Base-by-base conservation (phyloP, 2,113 vertebrate species). In the Chiloscyllium plagiosum region DNA sequence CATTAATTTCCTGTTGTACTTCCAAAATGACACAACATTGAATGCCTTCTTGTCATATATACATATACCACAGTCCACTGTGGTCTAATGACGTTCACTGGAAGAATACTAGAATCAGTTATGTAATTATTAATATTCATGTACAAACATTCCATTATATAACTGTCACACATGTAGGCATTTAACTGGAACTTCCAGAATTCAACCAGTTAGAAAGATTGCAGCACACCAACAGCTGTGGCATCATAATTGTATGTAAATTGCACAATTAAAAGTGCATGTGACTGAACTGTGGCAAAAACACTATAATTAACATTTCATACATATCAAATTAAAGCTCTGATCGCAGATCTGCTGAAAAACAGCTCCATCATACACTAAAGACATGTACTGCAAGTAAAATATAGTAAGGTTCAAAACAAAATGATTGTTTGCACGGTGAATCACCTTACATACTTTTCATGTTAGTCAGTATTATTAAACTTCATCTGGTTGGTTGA, bases 301-400 rank as follows among this genome's bases (percentile, higher is more conserved):
- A 95, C 94, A 95, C 94, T 72, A 68, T 95, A 95, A 95, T 95
- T 95, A 95, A 95, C 94, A 95, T 95, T 95, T 95, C 94, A 72
- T 95, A 95, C 68, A 95, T 95, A 72, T 95, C 94, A 95, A 95
- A 95, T 72, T 95, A 72, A 95, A 76, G 69, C 69, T 76, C 68
- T 47, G 42, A 95, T 52, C 52, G 42, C 37, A 37, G 69, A 95
- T 95, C 69, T 95, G 69, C 94, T 95, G 94, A 95, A 72, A 95
- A 70, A 95, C 68, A 95, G 94, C 94, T 95, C 66, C 69, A 72
- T 70, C 68, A 6, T 72, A 72, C 94, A 95, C 94, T 72, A 50
- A 93, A 95, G 94, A 76, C 69, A 72, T 95, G 66, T 50, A 95
- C 42, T 72, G 69, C 94, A 95, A 72, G 66, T 95, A 95, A 95